Percentiles rank a stretch among this genome's conserved stretches.
phyloP scores from a whole-genome alignment of 2,797 vertebrate genomes.

The Propithecus perrieri region DNA sequence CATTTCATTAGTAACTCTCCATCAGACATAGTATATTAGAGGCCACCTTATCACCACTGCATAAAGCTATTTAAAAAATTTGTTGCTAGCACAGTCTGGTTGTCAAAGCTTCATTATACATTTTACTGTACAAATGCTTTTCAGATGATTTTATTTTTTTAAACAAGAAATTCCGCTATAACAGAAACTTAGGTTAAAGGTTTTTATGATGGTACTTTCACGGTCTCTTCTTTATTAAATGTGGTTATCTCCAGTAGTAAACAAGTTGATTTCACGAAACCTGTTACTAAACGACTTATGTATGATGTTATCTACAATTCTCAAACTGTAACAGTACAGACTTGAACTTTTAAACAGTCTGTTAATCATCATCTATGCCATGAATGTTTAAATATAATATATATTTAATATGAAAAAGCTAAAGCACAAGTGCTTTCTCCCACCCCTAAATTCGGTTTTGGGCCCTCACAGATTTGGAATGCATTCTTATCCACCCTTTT shows the following conservation, averaged over 20 bases:
- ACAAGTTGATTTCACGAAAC: slow-evolving; percentile 84
- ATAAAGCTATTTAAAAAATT: slow-evolving; percentile 62
- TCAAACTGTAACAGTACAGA: slow-evolving; percentile 87
- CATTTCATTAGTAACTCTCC: slow-evolving; percentile 29
- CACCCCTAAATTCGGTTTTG: slow-evolving; percentile 83
- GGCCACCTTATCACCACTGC: slow-evolving; percentile 65
- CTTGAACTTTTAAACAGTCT: slow-evolving; percentile 84
- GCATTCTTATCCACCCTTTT: slow-evolving; percentile 85
- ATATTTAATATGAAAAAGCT: slow-evolving; percentile 88
- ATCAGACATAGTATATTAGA: slow-evolving; percentile 52
- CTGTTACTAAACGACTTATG: slow-evolving; percentile 86
- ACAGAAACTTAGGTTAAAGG: slow-evolving; percentile 81
- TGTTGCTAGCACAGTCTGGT: slow-evolving; percentile 75
- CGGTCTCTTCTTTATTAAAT: slow-evolving; percentile 83
- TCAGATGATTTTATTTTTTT: slow-evolving; percentile 84
- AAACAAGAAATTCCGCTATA: slow-evolving; percentile 83
- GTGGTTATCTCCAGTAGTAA: slow-evolving; percentile 84
- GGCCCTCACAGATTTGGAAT: slow-evolving; percentile 88
- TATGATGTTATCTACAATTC: slow-evolving; percentile 87
- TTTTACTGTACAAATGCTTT: slow-evolving; percentile 86
- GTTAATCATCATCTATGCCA: slow-evolving; percentile 88
- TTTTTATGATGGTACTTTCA: slow-evolving; percentile 81
- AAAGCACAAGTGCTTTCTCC: slow-evolving; percentile 88
- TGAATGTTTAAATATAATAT: slow-evolving; percentile 91
- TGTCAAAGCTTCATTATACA: slow-evolving; percentile 85